Base-by-base conservation (phyloP, 1,140 invertebrate genomes). In the Phocides pigmalion region DNA sequence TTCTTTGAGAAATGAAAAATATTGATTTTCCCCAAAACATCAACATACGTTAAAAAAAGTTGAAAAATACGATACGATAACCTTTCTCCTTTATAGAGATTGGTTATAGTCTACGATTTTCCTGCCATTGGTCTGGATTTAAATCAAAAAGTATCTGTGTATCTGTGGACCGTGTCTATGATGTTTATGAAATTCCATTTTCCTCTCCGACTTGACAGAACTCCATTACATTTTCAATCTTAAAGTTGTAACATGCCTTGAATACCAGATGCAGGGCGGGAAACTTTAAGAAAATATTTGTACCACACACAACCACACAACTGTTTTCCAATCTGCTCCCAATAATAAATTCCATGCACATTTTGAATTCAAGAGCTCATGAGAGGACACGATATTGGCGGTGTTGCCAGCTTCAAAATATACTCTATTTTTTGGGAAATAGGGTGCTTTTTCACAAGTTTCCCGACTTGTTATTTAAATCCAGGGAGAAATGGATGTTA, bases 311-410 rank as follows among this genome's bases (percentile, higher is more conserved):
- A 58, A 32, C 39, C 17, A 39, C 54, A 42, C 42, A 59, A 65
- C 67, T 66, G 65, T 70, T 70, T 74, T 70, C 71, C 67, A 67
- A 70, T 69, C 62, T 54, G 49, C 64, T 68, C 37, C 65, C 37
- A 59, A 64, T 47, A 66, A 74, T 70, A 70, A 68, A 70, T 68
- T 74, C 70, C 54, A 65, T 63, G 49, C 65, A 68, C 63, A 68
- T 69, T 69, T 67, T 73, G 64, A 59, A 73, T 64, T 58, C 67
- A 51, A 64, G 58, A 64, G 62, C 64, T 64, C 67, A 62, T 53
- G 50, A 68, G 39, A 64, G 37, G 25, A 59, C 25, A 47, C 35
- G 25, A 59, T 47, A 59, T 47, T 32, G 15, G 17, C 32, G 14
- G 9, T 11, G 41, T n/a, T 20, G 16, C 8, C 42, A 14, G 20